Evolutionary conservation across 2,797 vertebrate genomes (phyloP), one percentile per base, ranked within the genome.

Genomic region (Clarias laeviceps): DNA sequence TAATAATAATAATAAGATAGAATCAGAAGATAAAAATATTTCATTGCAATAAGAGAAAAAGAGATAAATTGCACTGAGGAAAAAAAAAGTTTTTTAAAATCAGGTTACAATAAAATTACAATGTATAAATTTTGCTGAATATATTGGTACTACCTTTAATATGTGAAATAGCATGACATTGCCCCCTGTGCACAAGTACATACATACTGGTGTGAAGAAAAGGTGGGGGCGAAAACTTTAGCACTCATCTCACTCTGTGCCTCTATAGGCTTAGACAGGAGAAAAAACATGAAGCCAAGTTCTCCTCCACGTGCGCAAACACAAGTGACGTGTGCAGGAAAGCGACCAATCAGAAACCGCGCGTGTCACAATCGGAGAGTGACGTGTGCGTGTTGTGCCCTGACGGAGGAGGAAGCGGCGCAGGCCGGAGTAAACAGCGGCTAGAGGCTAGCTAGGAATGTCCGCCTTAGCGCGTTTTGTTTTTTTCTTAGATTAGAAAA

Each of bases 281-380:
- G 3, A 11, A 12, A 2, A n/a, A n/a, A 74, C 5, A 73, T 8
- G 40, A 17, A 29, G n/a, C 32, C 18, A 34, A 22, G 34, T 68
- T 34, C 64, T 24, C n/a, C 45, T 87, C 73, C 86, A 87, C 80
- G 86, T 87, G 82, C 37, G 57, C 79, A 68, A 62, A 57, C 66
- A 70, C 40, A 66, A 22, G 59, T 85, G 80, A 87, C 86, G 83
- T 72, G 4, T 11, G 1, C 32, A 37, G 3, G 15, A 4, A 20
- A 57, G 7, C 65, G 50, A 50, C 86, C 86, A 87, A 84, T 85
- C 80, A 79, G 68, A 62, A 7, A 22, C 0, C 69, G 82, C 40
- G 24, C 34, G 14, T 4, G 34, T 86, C 87, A 88, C 27, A 18
- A 14, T 50, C 11, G 45, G 45, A 2, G 45, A 50, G 82, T 86